Evolutionary conservation across 1,140 invertebrate genomes (phyloP), one percentile per base, ranked within the genome.

Genomic region (Argopecten irradians): DNA sequence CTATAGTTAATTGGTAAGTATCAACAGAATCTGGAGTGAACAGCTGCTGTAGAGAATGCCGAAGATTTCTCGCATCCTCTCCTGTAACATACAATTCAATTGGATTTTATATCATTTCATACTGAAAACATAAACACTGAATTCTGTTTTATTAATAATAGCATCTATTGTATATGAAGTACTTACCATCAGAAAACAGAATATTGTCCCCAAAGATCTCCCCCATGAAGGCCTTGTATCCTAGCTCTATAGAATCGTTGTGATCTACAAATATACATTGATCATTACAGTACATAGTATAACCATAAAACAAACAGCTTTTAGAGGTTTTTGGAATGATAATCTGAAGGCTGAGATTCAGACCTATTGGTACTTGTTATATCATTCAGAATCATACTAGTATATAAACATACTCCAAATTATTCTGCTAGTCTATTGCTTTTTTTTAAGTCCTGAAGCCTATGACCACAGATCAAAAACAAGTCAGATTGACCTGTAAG

Each of bases 131-230:
- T 13, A 39, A 34, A 86, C 13, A 14, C 83, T 46, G 34, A 84
- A 46, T 34, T 34, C 7, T 36, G 22, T n/a, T 16, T 3, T 82
- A 34, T 85, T 46, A 34, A 35, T 34, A 83, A 55, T 11, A n/a
- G n/a, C n/a, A n/a, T n/a, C n/a, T n/a, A n/a, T n/a, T n/a, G n/a
- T n/a, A n/a, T n/a, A n/a, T n/a, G n/a, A n/a, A n/a, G n/a, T 13
- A 89, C 92, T 87, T 88, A 94, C 93, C 93, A 92, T 94, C 91
- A 33, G 91, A 90, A 89, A 94, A 94, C 39, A 94, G 86, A 86
- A 94, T 93, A 85, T 93, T 93, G 22, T 93, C 90, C 36, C 93
- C 93, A 92, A 90, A 93, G 14, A 94, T 93, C 71, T 93, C 89
- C 19, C 71, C 91, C 93, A 93, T 92, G 41, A 93, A 94, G 41